Evolutionary conservation across 2,888 invertebrate genomes (phyloP).

Genomic region (Conops quadrifasciatus): DNA sequence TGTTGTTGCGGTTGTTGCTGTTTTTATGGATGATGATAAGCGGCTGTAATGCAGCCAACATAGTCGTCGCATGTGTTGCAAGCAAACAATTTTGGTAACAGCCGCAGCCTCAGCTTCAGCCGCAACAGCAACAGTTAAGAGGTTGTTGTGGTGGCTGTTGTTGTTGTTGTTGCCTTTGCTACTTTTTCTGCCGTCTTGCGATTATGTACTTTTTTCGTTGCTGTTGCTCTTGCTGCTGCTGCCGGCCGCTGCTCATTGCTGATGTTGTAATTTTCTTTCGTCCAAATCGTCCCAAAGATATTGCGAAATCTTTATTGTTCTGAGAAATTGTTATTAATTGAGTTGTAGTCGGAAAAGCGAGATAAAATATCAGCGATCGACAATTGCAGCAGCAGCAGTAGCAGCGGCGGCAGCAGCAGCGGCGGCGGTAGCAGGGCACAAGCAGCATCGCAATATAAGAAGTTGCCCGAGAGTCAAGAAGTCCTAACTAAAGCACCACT

Average conservation of each 20-base stretch:
- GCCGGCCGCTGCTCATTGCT: neutral
- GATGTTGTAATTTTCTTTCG: conserved; percentile 10
- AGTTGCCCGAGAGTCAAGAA: too few species aligned
- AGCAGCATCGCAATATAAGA: neutral
- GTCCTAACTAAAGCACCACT: too few species aligned
- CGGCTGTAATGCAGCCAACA: conserved; percentile 4
- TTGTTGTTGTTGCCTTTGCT: conserved; percentile 1
- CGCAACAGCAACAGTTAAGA: neutral
- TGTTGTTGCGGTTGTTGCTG: neutral
- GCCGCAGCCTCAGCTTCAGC: neutral
- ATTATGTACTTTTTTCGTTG: neutral
- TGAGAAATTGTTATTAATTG: conserved; percentile 65
- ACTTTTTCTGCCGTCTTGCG: too few species aligned
- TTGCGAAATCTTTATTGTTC: conserved; percentile 55
- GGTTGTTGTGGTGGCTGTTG: neutral
- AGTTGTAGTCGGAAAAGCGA: conserved; percentile 52
- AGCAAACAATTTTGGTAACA: conserved; percentile 18
- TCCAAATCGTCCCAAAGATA: conserved; percentile 11
- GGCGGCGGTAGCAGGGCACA: neutral
- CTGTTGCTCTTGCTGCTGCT: neutral
- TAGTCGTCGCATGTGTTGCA: conserved; percentile 13
- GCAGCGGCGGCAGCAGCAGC: conserved; percentile 16
- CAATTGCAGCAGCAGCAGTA: conserved; percentile 27
- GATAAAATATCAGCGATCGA: conserved; percentile 47
- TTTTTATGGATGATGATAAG: conserved; percentile 29